Base-by-base conservation (phyloP, 2,888 invertebrate genomes). In the Pasiphila rectangulata region DNA sequence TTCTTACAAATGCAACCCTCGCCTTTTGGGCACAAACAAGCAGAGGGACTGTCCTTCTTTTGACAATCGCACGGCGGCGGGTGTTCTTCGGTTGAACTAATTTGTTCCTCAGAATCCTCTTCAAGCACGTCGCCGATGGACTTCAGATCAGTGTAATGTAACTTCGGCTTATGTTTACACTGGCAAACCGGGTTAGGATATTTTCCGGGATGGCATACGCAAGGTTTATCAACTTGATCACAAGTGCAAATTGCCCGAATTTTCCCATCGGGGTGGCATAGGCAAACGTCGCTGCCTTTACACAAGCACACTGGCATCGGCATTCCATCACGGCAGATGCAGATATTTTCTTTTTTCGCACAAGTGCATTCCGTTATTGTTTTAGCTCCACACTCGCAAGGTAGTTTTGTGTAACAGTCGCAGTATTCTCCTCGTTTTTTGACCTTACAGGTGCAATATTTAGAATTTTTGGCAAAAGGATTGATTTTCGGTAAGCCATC, bases 401-500 rank as follows among this genome's bases (percentile, higher is more conserved):
- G 81, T 23, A 81, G 47, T 58, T 76, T 75, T 3, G 59, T 47
- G 46, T 58, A 61, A 58, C 88, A 88, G 13, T 62, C 58, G 53
- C 88, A 88, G 54, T n/a, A n/a, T n/a, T 72, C 57, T 5, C 79
- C 79, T 37, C 69, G 59, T 51, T 71, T 71, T 50, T 76, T 69
- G 24, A 56, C 46, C 10, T 56, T 56, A 53, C 88, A 88, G 3
- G 63, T 68, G 51, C 88, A 88, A 23, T 56, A 19, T 7, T 57
- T 49, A n/a, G 48, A 51, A 1, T 37, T 47, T 54, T 64, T 69
- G 2, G 56, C 58, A 13, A 54, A 58, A 4, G 61, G 64, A 61
- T 86, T 87, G 19, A 85, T 54, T 65, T 74, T 61, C 4, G 88
- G 89, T 37, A 87, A 42, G 7, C 86, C 88, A 56, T 85, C 69